Percentiles rank a stretch among this genome's conserved stretches.
Evolutionary conservation across 2,888 invertebrate genomes (phyloP).

Genomic region (Dolichopus griseipennis): DNA sequence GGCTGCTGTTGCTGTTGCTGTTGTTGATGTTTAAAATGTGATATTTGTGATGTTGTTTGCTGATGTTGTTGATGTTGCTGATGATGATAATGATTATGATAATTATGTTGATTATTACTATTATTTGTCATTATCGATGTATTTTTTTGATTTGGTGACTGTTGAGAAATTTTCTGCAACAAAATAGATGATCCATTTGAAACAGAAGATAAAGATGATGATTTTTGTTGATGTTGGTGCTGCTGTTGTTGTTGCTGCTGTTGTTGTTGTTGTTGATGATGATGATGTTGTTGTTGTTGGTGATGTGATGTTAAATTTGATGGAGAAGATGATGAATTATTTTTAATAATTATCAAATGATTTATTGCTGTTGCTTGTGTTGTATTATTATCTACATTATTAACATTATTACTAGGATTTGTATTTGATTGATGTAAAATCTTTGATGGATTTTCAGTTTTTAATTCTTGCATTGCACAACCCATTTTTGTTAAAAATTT

Average conservation of each 20-base stretch:
- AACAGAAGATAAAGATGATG: neutral
- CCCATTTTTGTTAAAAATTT: no score
- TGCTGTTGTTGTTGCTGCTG: neutral
- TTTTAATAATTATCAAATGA: neutral
- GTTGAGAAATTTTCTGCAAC: conserved; percentile 22
- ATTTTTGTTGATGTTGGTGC: neutral
- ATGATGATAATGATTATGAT: conserved; percentile 7
- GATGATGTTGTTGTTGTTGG: conserved; percentile 5
- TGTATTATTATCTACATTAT: neutral
- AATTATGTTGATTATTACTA: neutral
- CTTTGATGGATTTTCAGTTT: conserved; percentile 11
- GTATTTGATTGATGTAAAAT: neutral
- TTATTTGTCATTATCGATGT: conserved; percentile 22
- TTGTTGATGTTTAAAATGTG: neutral
- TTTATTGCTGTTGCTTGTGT: neutral
- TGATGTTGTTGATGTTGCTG: conserved; percentile 21
- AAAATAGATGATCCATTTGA: conserved; percentile 10
- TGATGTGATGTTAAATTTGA: conserved; percentile 10
- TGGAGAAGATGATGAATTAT: neutral
- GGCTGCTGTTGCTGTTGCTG: conserved; percentile 26
- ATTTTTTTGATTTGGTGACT: conserved; percentile 25
- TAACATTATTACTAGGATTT: neutral
- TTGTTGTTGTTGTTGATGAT: conserved; percentile 7
- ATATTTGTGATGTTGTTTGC: conserved; percentile 22
- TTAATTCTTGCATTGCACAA: conserved; percentile 40